Percentiles rank a stretch among this genome's conserved stretches.
Conservation (phyloP, 1,140 invertebrate species). For the Drosophila subobscura region DNA sequence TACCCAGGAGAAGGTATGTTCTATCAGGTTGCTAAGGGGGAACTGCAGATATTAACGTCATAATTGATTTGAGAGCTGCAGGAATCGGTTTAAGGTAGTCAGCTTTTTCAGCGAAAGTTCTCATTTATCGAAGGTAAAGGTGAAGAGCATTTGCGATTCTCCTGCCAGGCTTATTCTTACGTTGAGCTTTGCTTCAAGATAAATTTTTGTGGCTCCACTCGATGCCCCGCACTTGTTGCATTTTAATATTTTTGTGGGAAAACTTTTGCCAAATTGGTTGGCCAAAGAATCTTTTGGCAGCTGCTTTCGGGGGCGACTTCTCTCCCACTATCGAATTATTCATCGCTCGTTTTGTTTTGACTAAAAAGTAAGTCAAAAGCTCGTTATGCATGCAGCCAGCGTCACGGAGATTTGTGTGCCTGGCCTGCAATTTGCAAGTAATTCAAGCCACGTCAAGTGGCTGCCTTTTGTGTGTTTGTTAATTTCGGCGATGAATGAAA, state of each 20-base stretch:
- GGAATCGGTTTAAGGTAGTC: no score
- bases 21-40: no score
- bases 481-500: conserved; percentile 61
- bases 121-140: no score
- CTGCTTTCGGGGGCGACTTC: conserved; percentile 7
- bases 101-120: no score
- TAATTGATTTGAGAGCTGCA: no score
- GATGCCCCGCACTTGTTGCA: conserved; percentile 17
- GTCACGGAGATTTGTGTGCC: conserved; percentile 22
- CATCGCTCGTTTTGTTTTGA: conserved; percentile 24
- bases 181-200: conserved; percentile 2
- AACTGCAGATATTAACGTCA: no score
- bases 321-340: conserved; percentile 31
- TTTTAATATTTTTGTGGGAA: conserved; percentile 36
- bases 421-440: conserved; percentile 60
- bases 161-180: conserved; percentile 4
- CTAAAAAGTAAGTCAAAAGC: conserved; percentile 49
- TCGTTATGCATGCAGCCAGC: conserved; percentile 53
- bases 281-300: conserved; percentile 14
- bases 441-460: conserved; percentile 40
- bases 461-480: conserved; percentile 14
- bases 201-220: conserved; percentile 8
- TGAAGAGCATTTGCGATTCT: background rate
- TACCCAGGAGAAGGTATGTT: no score
- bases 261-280: conserved; percentile 38